Base-by-base conservation (phyloP, 1,140 invertebrate species). In the Portunus trituberculatus region DNA sequence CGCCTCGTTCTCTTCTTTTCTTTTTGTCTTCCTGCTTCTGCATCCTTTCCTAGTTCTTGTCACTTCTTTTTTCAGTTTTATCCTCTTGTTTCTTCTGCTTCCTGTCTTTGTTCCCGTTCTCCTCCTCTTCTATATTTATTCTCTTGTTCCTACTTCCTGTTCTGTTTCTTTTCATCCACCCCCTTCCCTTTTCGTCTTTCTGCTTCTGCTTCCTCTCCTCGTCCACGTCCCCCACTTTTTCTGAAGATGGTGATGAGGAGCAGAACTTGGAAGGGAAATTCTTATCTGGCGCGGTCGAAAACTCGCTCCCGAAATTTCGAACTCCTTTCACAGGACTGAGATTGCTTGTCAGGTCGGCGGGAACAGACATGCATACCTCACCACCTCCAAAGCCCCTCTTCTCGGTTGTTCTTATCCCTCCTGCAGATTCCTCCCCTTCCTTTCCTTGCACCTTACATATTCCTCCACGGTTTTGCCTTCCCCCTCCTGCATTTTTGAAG, bases 321-420 rank as follows among this genome's bases (percentile, higher is more conserved):
- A n/a, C 67, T 76, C 67, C 25, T n/a, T n/a, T n/a, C 67, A 76
- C 4, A 25, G 67, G 67, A 76, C 20, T n/a, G n/a, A 76, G 67
- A 76, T 76, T 76, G 67, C n/a, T 76, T 76, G 67, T 76, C 67
- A 76, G 67, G 67, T 76, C 20, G 25, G 6, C 20, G 67, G 67
- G 67, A 25, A 76, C 67, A 76, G 67, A n/a, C 67, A 76, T 76
- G 67, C n/a, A 76, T 76, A 76, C n/a, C 67, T 76, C 67, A 76
- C 67, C 20, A n/a, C 67, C 67, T 76, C 67, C 25, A 0, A 76
- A 20, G 67, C 67, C 52, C 67, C 67, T 76, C 67, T 76, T 1
- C 67, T n/a, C n/a, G 12, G 1, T 20, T n/a, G 67, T n/a, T 76
- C 25, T 76, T 39, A 39, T 76, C 67, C 67, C 67, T 76, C 25